Evolutionary conservation across 2,797 vertebrate genomes (phyloP).

Genomic region (Oreochromis grahami): DNA sequence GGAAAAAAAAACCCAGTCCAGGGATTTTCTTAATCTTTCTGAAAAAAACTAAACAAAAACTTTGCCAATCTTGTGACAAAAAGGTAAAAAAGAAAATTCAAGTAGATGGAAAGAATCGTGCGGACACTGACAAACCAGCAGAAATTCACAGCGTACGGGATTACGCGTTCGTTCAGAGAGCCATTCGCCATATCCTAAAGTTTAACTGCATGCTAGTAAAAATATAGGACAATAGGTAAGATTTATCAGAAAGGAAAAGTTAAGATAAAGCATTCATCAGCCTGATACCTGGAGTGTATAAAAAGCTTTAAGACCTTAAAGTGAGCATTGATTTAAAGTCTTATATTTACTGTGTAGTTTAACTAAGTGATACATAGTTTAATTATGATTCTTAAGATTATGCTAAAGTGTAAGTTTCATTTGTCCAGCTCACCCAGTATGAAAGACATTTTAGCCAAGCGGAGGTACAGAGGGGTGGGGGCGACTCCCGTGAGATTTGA

Average conservation of each 20-base stretch:
- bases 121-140: not conserved
- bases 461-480: conserved; percentile 35
- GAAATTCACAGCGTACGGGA: not conserved
- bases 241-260: conserved; percentile 50
- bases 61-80: not conserved
- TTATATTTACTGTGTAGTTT: conserved; percentile 70
- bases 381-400: conserved; percentile 65
- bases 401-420: conserved; percentile 60
- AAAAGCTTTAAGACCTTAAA: conserved; percentile 77
- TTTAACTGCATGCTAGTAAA: conserved; percentile 67
- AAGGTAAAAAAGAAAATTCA: not conserved
- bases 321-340: conserved; percentile 53
- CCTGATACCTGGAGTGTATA: conserved; percentile 71
- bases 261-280: conserved; percentile 56
- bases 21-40: conserved; percentile 3
- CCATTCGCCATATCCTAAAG: conserved; percentile 40
- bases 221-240: conserved; percentile 64
- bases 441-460: conserved; percentile 33
- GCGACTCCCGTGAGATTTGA: conserved; percentile 55
- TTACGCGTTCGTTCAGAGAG: not conserved
- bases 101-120: not conserved
- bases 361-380: conserved; percentile 65
- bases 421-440: conserved; percentile 58
- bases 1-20: not conserved
- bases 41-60: not conserved